Base-by-base conservation (phyloP, 2,888 invertebrate species). In the Mimumesa dahlbomi region DNA sequence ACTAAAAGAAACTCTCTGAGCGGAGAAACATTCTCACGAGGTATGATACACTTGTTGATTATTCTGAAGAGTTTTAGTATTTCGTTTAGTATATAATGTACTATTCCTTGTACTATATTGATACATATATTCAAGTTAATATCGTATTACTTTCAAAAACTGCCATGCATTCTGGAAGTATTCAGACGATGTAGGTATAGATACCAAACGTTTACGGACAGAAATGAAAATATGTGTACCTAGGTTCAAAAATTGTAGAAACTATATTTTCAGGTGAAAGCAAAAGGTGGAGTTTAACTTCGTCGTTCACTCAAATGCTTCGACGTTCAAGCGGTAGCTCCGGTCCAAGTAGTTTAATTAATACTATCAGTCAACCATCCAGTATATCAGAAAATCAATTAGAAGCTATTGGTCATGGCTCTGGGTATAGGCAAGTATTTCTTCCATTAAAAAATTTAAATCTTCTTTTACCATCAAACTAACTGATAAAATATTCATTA, bases 301-400 rank as follows among this genome's bases (percentile, higher is more conserved):
- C 93, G 46, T 94, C 94, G 19, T 90, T 96, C 52, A 93, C 94
- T 0, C 95, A 93, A 81, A 93, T 96, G 90, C 95, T 96, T 76
- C 92, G 93, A 82, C 90, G 93, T 73, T 92, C 94, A 63, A 92
- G 93, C 74, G 82, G 89, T 31, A 86, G 70, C 54, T 86, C 87
- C 22, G 85, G 92, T 21, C 87, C 92, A 21, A 75, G 53, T 69
- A 85, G 73, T 69, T 75, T 80, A 67, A 57, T 66, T 16, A 81
- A 75, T 66, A 79, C 81, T 21, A 16, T 67, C 0, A 81, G 68
- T 63, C 84, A 85, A 38, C 72, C 82, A 2, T 75, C 82, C 11
- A 81, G 82, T 56, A 82, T 82, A 69, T 81, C 83, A 16, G 87
- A 87, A 68, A 82, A 86, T 65, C 85, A 86, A 38, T 70, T 83